phyloP scores from a whole-genome alignment of 2,888 invertebrate species.

The Yponomeuta sedellus region DNA sequence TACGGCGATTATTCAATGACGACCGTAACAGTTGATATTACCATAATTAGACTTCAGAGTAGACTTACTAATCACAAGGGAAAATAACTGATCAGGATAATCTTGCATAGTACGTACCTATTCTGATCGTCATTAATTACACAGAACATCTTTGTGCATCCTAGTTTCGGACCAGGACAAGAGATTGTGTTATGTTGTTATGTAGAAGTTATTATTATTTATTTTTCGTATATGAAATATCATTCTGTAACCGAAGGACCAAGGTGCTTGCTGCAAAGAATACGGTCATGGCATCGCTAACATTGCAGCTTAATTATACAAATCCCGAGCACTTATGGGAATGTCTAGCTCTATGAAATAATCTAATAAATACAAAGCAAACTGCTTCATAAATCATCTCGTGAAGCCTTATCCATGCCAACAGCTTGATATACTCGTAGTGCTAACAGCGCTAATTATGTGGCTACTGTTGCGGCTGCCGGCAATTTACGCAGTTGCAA shows the following conservation, averaged over 20 bases:
- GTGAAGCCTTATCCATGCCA: neutral
- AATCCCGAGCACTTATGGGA: neutral
- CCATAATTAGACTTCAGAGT: neutral
- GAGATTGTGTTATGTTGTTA: too few species aligned
- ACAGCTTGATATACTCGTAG: neutral
- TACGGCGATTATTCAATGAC: neutral
- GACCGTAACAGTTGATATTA: neutral
- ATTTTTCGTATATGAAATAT: too few species aligned
- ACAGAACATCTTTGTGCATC: too few species aligned
- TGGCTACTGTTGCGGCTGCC: neutral
- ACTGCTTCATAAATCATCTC: neutral
- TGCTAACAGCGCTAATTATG: constrained; percentile 4
- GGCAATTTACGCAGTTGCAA: constrained; percentile 34
- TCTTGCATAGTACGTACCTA: neutral
- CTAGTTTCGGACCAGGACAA: too few species aligned
- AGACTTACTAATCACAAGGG: neutral
- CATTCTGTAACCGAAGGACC: too few species aligned
- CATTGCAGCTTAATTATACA: neutral
- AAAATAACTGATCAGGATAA: neutral
- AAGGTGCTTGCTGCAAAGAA: too few species aligned
- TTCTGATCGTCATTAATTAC: too few species aligned
- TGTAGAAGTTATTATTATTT: too few species aligned
- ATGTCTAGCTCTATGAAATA: neutral
- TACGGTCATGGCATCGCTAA: too few species aligned
- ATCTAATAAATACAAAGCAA: neutral